Evolutionary conservation across 2,888 invertebrate species (phyloP).

Genomic region (Trissolcus japonicus): DNA sequence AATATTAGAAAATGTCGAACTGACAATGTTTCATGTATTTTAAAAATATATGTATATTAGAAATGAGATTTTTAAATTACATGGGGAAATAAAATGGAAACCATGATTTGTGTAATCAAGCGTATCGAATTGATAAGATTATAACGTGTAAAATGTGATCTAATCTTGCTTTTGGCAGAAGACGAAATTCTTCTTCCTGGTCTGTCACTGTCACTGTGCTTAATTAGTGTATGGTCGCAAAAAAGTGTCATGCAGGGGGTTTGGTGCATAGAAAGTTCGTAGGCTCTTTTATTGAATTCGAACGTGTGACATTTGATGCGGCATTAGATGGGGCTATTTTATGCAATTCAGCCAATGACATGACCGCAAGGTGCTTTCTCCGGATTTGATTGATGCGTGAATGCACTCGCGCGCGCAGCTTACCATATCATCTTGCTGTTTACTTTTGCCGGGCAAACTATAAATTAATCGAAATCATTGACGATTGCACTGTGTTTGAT

Average conservation of each 20-base stretch:
- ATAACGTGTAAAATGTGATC: constrained; percentile 10
- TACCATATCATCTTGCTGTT: constrained; percentile 37
- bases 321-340: constrained; percentile 30
- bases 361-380: constrained; percentile 41
- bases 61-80: no score
- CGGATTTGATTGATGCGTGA: constrained; percentile 46
- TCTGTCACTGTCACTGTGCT: constrained; percentile 18
- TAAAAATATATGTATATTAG: no score
- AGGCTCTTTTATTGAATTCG: constrained; percentile 32
- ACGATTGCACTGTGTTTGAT: no score
- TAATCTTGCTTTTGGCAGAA: constrained; percentile 9
- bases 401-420: constrained; percentile 27
- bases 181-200: constrained; percentile 28
- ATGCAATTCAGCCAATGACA: constrained; percentile 40
- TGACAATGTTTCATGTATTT: no score
- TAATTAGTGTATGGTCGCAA: constrained; percentile 17
- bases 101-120: background rate
- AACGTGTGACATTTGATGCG: constrained; percentile 30
- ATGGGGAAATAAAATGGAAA: no score
- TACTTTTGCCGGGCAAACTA: constrained; percentile 19
- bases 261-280: constrained; percentile 20
- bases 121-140: background rate
- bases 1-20: no score
- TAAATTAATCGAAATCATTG: constrained; percentile 6
- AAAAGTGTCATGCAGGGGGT: no score